Conservation (phyloP, 2,797 vertebrate species). For the Sardinella longiceps region DNA sequence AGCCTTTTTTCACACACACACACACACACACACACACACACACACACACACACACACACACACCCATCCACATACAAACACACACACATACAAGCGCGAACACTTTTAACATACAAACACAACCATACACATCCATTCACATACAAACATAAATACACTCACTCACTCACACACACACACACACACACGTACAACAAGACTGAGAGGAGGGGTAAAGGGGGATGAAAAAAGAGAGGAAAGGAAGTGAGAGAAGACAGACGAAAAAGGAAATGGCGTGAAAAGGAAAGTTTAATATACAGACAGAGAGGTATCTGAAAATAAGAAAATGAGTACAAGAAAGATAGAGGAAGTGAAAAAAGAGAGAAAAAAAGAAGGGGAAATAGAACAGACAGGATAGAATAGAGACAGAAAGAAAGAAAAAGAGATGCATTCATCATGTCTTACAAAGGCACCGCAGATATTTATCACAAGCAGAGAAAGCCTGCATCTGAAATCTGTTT, state of each 20-base stretch:
- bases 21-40: background rate
- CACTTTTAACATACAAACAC: background rate
- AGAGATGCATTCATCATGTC: constrained; percentile 7
- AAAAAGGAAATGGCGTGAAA: constrained; percentile 23
- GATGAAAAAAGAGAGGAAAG: background rate
- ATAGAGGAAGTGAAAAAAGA: background rate
- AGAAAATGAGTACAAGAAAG: too few species aligned
- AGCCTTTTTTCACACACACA: background rate
- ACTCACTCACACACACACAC: background rate
- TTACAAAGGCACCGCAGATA: background rate
- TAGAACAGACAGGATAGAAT: too few species aligned
- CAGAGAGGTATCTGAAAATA: too few species aligned
- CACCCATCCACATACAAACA: background rate
- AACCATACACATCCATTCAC: background rate
- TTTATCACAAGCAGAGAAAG: background rate
- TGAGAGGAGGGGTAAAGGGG: background rate
- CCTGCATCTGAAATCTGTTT: background rate
- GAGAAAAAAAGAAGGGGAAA: background rate
- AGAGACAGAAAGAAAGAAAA: background rate
- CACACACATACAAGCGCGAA: background rate
- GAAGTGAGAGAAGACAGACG: background rate
- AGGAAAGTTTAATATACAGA: background rate
- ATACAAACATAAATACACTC: background rate
- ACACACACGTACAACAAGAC: background rate
- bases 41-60: background rate